Percentiles rank a stretch among this genome's conserved stretches.
These are phyloP conservation scores for Zygaena filipendulae DNA, from an alignment of 2,888 invertebrate species.

Conservation along the genomic window DNA sequence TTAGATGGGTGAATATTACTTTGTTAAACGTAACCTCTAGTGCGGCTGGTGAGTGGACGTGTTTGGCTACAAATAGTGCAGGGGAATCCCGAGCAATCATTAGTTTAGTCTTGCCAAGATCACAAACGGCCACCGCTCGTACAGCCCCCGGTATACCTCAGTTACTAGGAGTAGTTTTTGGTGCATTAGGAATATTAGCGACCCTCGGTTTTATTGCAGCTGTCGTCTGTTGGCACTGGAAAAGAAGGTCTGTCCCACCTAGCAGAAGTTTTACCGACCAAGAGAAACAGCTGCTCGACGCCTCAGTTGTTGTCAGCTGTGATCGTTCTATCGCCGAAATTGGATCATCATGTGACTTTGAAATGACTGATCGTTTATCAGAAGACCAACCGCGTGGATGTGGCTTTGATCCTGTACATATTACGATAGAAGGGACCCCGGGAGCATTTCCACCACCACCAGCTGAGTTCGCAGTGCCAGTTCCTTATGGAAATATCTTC, in stretches of 20 bases:
- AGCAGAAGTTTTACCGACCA: slow-evolving; percentile 85
- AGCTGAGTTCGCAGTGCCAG: slow-evolving; percentile 65
- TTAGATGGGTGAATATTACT: slow-evolving; percentile 83
- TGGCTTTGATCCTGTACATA: slow-evolving; percentile 71
- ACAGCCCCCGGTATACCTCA: slow-evolving; percentile 80
- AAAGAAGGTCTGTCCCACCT: slow-evolving; percentile 76
- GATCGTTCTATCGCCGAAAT: slow-evolving; percentile 75
- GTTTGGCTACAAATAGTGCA: slow-evolving; percentile 77
- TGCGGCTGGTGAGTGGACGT: slow-evolving; percentile 89
- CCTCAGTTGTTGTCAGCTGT: slow-evolving; percentile 74
- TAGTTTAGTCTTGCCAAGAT: slow-evolving; percentile 55
- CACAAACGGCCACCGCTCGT: slow-evolving; percentile 82
- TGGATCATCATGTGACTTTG: slow-evolving; percentile 64
- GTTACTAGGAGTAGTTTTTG: slow-evolving; percentile 77
- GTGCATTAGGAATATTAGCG: slow-evolving; percentile 76
- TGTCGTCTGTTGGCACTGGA: slow-evolving; percentile 71
- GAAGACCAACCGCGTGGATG: slow-evolving; percentile 52
- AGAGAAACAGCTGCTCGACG: slow-evolving; percentile 86
- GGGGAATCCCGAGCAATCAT: slow-evolving; percentile 73
- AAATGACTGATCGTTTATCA: slow-evolving; percentile 51
- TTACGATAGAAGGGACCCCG: slow-evolving; percentile 68
- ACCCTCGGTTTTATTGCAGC: slow-evolving; percentile 71
- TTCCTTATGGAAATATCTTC: slow-evolving; percentile 79
- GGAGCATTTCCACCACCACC: slow-evolving; percentile 62
- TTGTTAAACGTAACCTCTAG: slow-evolving; percentile 83